These are phyloP conservation scores for Theretra japonica DNA, from an alignment of 2,888 invertebrate genomes.

Conservation along the genomic window DNA sequence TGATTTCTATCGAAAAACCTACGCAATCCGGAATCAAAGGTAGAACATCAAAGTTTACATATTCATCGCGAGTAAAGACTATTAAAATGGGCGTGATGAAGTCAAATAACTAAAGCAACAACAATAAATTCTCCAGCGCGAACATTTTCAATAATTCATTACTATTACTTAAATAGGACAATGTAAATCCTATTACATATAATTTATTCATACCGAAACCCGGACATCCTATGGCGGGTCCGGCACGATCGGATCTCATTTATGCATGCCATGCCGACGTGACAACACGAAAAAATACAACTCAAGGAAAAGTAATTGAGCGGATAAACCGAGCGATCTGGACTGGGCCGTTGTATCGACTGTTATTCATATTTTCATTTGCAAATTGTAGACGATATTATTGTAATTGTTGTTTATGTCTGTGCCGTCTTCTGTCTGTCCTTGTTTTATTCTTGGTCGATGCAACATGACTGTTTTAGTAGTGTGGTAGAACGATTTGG, in stretches of 20 bases:
- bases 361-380: neutral
- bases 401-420: no score
- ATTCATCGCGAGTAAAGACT: no score
- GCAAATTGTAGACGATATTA: no score
- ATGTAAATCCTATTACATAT: constrained; percentile 30
- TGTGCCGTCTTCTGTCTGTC: no score
- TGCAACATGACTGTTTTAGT: no score
- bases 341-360: neutral
- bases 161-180: constrained; percentile 19
- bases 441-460: no score
- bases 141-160: neutral
- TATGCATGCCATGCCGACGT: constrained; percentile 27
- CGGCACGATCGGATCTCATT: constrained; percentile 37
- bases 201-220: constrained; percentile 32
- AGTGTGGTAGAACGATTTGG: no score
- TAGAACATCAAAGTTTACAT: no score
- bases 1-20: no score
- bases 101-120: constrained; percentile 2
- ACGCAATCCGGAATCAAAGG: no score
- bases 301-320: constrained; percentile 17
- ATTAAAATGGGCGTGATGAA: neutral
- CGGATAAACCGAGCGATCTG: constrained; percentile 12
- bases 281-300: constrained; percentile 19
- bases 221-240: constrained; percentile 47
- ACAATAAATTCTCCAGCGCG: neutral